phyloP scores from a whole-genome alignment of 2,888 invertebrate species.

The Peribatodes rhomboidaria region DNA sequence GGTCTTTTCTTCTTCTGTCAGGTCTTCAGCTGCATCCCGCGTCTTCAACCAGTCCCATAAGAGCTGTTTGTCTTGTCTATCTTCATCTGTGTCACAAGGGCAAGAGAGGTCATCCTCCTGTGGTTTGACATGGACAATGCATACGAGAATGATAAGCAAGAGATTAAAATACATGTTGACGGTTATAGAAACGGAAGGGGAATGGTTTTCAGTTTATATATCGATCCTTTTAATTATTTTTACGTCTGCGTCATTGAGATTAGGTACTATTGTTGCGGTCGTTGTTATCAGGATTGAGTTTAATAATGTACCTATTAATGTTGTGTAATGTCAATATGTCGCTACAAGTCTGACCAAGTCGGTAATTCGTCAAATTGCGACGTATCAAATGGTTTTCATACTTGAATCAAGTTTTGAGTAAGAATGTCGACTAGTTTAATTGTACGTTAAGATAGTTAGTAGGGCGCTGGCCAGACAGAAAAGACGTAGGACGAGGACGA shows the following conservation, averaged over 20 bases:
- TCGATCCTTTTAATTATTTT: constrained; percentile 2
- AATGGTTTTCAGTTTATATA: neutral
- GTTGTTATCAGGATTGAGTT: neutral
- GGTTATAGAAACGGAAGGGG: neutral
- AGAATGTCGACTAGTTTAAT: too few relatives aligned
- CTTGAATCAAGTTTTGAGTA: neutral
- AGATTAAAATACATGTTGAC: neutral
- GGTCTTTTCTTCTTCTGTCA: neutral
- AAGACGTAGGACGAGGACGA: too few relatives aligned
- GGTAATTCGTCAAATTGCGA: too few relatives aligned
- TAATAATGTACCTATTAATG: too few relatives aligned
- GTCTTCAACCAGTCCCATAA: neutral
- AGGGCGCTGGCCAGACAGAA: too few relatives aligned
- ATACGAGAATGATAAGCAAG: neutral
- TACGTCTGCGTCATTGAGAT: neutral
- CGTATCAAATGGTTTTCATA: neutral
- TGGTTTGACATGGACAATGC: neutral
- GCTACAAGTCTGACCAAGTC: too few relatives aligned
- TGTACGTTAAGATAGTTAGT: too few relatives aligned
- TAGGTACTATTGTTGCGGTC: too few relatives aligned
- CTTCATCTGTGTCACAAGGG: neutral
- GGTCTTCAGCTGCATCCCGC: neutral
- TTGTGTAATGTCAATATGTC: too few relatives aligned
- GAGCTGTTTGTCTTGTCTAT: neutral
- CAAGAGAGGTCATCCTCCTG: neutral